phyloP scores from a whole-genome alignment of 2,888 invertebrate genomes.

The Agrilus cyanescens region DNA sequence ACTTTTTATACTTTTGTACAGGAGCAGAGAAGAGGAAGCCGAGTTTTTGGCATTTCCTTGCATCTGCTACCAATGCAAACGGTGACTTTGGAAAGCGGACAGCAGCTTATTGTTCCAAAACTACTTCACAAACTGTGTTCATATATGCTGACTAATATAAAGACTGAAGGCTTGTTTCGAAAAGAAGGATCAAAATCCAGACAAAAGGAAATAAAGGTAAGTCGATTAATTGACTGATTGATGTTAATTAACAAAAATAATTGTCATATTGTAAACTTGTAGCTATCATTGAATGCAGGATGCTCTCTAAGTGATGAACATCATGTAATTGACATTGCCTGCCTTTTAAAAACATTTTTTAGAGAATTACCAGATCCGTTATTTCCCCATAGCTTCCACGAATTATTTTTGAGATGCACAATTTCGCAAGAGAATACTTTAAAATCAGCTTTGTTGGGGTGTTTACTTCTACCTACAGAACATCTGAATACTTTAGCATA shows the following conservation, averaged over 20 bases:
- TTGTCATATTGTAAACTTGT: slow-evolving; percentile 20
- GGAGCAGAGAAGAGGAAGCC: slow-evolving; percentile 25
- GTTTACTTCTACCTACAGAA: slow-evolving; percentile 60
- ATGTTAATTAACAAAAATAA: neutral
- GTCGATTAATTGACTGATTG: slow-evolving; percentile 7
- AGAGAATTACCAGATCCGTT: slow-evolving; percentile 76
- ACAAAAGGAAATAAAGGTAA: slow-evolving; percentile 70
- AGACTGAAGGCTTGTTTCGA: slow-evolving; percentile 75
- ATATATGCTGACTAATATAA: slow-evolving; percentile 53
- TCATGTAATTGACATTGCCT: slow-evolving; percentile 75
- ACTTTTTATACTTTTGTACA: slow-evolving; percentile 14
- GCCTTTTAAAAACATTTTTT: slow-evolving; percentile 74
- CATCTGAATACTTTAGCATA: slow-evolving; percentile 71
- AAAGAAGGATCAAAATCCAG: slow-evolving; percentile 77
- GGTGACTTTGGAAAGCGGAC: slow-evolving; percentile 53
- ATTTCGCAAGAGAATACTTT: slow-evolving; percentile 46
- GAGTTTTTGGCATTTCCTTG: slow-evolving; percentile 44
- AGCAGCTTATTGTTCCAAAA: slow-evolving; percentile 57
- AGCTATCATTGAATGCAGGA: slow-evolving; percentile 61
- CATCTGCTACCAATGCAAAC: slow-evolving; percentile 41
- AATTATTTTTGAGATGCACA: slow-evolving; percentile 59
- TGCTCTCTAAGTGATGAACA: slow-evolving; percentile 56
- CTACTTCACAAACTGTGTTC: slow-evolving; percentile 62
- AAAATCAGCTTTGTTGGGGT: slow-evolving; percentile 51
- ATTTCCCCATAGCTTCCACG: slow-evolving; percentile 61